Conservation (phyloP, 1,140 invertebrate genomes). For the Lethrus apterus region DNA sequence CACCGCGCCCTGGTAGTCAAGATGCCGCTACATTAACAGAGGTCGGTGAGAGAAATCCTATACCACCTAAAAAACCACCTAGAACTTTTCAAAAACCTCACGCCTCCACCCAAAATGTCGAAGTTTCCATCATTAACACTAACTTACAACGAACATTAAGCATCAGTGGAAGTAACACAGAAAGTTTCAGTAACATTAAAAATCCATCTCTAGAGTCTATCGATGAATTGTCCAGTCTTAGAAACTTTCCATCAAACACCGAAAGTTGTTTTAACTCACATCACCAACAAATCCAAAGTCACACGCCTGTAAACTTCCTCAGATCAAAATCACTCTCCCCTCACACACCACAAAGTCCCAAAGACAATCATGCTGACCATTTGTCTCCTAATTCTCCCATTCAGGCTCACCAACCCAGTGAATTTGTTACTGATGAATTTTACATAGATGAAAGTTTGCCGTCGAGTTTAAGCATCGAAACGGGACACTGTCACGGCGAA, state of each 20-base stretch:
- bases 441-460: slow-evolving; percentile 80
- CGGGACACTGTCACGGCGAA: slow-evolving; percentile 47
- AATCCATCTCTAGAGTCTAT: slow-evolving; percentile 37
- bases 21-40: slow-evolving; percentile 41
- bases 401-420: slow-evolving; percentile 38
- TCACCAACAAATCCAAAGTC: slow-evolving; percentile 30
- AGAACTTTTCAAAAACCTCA: slow-evolving; percentile 35
- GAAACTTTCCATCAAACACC: slow-evolving; percentile 30
- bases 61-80: slow-evolving; percentile 39
- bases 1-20: slow-evolving; percentile 26
- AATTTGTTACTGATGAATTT: slow-evolving; percentile 73
- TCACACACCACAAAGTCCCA: slow-evolving; percentile 30
- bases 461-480: slow-evolving; percentile 57
- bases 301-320: slow-evolving; percentile 15
- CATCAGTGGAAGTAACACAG: slow-evolving; percentile 29
- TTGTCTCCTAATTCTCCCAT: slow-evolving; percentile 31
- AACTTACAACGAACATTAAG: slow-evolving; percentile 28
- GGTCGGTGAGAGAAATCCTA: slow-evolving; percentile 34
- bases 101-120: not conserved
- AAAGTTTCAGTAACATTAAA: slow-evolving; percentile 38
- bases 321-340: slow-evolving; percentile 36
- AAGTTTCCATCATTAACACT: not conserved
- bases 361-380: slow-evolving; percentile 24
- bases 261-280: slow-evolving; percentile 39
- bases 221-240: slow-evolving; percentile 34